phyloP scores from a whole-genome alignment of 2,888 invertebrate genomes.

The Tuta absoluta region DNA sequence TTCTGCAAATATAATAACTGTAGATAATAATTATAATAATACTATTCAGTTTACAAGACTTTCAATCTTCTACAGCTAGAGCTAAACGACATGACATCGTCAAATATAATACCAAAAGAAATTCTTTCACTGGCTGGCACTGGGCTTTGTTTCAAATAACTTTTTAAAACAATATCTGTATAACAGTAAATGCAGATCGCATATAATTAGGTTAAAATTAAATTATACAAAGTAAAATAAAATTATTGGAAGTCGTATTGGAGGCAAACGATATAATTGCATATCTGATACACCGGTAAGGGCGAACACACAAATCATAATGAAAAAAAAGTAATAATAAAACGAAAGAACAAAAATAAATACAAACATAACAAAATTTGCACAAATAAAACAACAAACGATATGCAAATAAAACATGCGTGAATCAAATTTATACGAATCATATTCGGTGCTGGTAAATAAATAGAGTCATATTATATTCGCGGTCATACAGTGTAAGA shows the following conservation, averaged over 20 bases:
- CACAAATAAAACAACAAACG: constrained; percentile 62
- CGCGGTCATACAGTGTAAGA: constrained; percentile 49
- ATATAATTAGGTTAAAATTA: constrained; percentile 73
- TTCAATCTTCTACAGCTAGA: constrained; percentile 62
- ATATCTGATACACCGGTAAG: constrained; percentile 53
- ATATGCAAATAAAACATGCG: constrained; percentile 73
- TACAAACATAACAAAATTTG: constrained; percentile 77
- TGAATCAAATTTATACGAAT: constrained; percentile 42
- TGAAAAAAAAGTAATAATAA: constrained; percentile 64
- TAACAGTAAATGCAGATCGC: constrained; percentile 79
- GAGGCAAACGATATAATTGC: constrained; percentile 70
- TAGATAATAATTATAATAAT: constrained; percentile 80
- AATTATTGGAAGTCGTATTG: constrained; percentile 76
- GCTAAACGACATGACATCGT: constrained; percentile 40
- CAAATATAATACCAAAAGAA: constrained; percentile 53
- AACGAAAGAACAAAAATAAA: constrained; percentile 78
- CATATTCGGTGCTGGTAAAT: constrained; percentile 51
- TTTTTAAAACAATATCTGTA: constrained; percentile 65
- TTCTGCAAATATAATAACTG: constrained; percentile 80
- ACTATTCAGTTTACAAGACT: constrained; percentile 79
- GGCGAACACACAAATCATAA: constrained; percentile 57
- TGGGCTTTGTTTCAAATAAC: constrained; percentile 70
- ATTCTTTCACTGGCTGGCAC: constrained; percentile 74
- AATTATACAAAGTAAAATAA: constrained; percentile 77
- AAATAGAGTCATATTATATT: constrained; percentile 47